Base-by-base conservation (phyloP, 2,797 vertebrate species). In the Gymnocypris eckloni region DNA sequence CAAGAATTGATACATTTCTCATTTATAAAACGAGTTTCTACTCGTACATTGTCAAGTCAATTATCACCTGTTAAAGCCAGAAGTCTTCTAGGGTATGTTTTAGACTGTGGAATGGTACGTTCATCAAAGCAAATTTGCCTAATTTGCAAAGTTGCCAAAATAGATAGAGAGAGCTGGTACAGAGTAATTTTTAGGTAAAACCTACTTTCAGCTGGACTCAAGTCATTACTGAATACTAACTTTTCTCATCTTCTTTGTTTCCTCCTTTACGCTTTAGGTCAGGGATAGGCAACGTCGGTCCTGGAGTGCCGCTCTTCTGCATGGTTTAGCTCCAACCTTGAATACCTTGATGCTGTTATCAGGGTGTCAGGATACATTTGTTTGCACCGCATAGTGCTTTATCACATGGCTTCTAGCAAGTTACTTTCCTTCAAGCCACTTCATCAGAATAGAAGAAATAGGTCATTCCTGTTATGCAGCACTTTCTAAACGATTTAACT, bases 61-160 rank as follows among this genome's bases (percentile, higher is more conserved):
- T 81, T 56, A 70, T 33, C 13, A 43, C 3, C 33, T 20, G 20
- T 72, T 70, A 56, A 71, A 33, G 4, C 12, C 20, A 64, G 45
- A 8, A 37, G 33, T 76, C 8, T 75, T 83, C 25, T 82, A 28
- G 5, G n/a, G 9, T 45, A 22, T 28, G 43, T 45, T 72, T 48
- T 37, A 39, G 41, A 75, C 13, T 50, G 48, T 39, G 41, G 50
- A 56, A 69, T 20, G 16, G 15, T n/a, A 84, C 73, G 41, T 78
- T 70, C 16, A 78, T 78, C 75, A 78, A 25, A 70, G 37, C 64
- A 54, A 56, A 79, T 84, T 70, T 69, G 64, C 75, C 79, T 69
- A 11, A 70, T 5, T 64, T 39, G 25, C 28, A 28, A 28, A 28
- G 28, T 28, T 28, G 2, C 16, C n/a, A 54, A 67, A 52, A 67